Evolutionary conservation across 2,888 invertebrate genomes (phyloP).

Genomic region (Alcis repandata): DNA sequence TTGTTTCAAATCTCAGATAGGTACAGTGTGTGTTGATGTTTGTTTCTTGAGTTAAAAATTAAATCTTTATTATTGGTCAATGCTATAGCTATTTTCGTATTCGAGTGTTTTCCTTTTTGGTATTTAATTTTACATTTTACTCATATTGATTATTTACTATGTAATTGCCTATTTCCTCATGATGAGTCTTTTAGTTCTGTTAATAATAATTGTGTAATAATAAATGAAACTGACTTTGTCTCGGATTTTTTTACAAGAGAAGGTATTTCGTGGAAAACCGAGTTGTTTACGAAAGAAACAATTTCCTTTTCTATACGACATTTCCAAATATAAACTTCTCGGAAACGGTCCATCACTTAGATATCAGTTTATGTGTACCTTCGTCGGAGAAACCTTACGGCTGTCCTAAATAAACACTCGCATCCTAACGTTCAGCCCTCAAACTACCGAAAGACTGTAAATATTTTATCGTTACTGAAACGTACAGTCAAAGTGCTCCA

Average conservation of each 20-base stretch:
- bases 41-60: background rate
- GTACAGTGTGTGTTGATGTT: too few relatives aligned
- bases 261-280: conserved; percentile 1
- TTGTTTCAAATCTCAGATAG: too few relatives aligned
- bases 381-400: conserved; percentile 52
- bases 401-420: conserved; percentile 59
- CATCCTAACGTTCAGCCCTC: conserved; percentile 45
- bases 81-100: background rate
- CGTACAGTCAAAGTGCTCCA: conserved; percentile 14
- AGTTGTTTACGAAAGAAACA: conserved; percentile 32
- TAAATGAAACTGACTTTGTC: too few relatives aligned
- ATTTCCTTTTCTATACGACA: conserved; percentile 22
- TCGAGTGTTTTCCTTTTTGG: background rate
- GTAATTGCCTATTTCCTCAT: background rate
- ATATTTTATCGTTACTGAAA: conserved; percentile 35
- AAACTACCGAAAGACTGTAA: conserved; percentile 37
- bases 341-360: conserved; percentile 39
- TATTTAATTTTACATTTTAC: background rate
- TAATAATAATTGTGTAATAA: too few relatives aligned
- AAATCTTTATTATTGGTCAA: background rate
- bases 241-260: background rate
- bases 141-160: background rate
- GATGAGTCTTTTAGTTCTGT: too few relatives aligned
- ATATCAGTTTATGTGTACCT: conserved; percentile 47
- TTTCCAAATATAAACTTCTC: conserved; percentile 37